Base-by-base conservation (phyloP, 1,140 invertebrate genomes). In the Apis cerana region DNA sequence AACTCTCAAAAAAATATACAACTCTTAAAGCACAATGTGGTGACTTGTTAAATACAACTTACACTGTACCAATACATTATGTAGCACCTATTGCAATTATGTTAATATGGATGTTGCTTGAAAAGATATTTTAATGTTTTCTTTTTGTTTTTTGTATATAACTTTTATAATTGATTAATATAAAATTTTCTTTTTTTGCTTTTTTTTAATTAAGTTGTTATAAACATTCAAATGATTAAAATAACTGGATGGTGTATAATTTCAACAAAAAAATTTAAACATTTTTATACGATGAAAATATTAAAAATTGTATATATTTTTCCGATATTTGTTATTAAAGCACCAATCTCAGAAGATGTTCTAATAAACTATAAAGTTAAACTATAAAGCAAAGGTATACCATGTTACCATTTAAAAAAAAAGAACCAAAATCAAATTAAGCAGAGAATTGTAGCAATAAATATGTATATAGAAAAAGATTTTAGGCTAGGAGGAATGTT, bases 11-110 rank as follows among this genome's bases (percentile, higher is more conserved):
- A 77, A 93, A 94, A 62, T 93, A 92, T 81, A 77, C 87, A 76
- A 90, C 88, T 27, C 86, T 94, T 7, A 92, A 92, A 81, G 87
- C 88, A 67, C 91, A 94, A 85, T 94, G 92, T 61, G 93, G 92
- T 50, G 90, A 93, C 88, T 71, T 94, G 15, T 80, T 93, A 68
- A 92, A 92, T 83, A 89, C 91, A 17, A 91, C 78, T 69, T 94
- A 93, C 80, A 91, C 88, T 69, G 91, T 94, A 68, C 92, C 93
- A n/a, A 93, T 94, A 65, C 93, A 94, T 50, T 94, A 94, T 52
- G 90, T 94, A 15, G 92, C 85, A 48, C 93, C 93, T 12, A 88
- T 94, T 52, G 90, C 85, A 11, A 86, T 94, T 70, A 90, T 86
- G 33, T 88, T 94, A 17, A 59, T 93, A 50, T 94, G 93, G 92